These are phyloP conservation scores for Phytoseiulus persimilis DNA, from an alignment of 2,888 invertebrate genomes.

Conservation along the genomic window DNA sequence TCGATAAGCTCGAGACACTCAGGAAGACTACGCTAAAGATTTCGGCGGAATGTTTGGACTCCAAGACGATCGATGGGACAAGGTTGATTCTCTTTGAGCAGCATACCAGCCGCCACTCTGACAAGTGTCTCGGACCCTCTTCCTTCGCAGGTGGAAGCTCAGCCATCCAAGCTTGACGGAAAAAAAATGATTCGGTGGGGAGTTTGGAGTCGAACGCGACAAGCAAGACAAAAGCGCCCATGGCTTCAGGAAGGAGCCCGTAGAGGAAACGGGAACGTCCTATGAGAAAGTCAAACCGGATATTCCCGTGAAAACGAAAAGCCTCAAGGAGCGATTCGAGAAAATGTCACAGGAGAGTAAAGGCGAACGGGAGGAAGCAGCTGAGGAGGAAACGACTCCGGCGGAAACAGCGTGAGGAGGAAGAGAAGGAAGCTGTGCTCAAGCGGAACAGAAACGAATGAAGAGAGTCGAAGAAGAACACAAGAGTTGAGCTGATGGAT, in stretches of 20 bases:
- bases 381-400: slow-evolving; percentile 53
- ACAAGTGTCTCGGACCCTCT: too few relatives aligned
- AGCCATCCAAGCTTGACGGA: slow-evolving; percentile 46
- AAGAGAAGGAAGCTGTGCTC: slow-evolving; percentile 49
- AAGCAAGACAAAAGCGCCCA: slow-evolving; percentile 54
- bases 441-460: slow-evolving; percentile 48
- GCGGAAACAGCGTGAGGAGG: slow-evolving; percentile 51
- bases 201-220: slow-evolving; percentile 50
- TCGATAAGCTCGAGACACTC: slow-evolving; percentile 73
- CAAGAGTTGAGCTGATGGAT: slow-evolving; percentile 38
- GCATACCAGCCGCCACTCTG: too few relatives aligned
- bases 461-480: slow-evolving; percentile 41
- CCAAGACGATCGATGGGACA: slow-evolving; percentile 66
- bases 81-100: slow-evolving; percentile 50
- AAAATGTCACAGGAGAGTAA: slow-evolving; percentile 70
- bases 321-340: slow-evolving; percentile 68
- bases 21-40: slow-evolving; percentile 68
- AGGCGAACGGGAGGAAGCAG: slow-evolving; percentile 48
- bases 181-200: slow-evolving; percentile 53
- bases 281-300: slow-evolving; percentile 9
- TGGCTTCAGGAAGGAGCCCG: background rate
- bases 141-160: slow-evolving; percentile 44
- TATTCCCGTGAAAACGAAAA: slow-evolving; percentile 54
- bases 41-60: slow-evolving; percentile 73
- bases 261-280: background rate